Evolutionary conservation across 1,140 invertebrate genomes (phyloP), one percentile per base, ranked within the genome.

Genomic region (Danaus plexippus): DNA sequence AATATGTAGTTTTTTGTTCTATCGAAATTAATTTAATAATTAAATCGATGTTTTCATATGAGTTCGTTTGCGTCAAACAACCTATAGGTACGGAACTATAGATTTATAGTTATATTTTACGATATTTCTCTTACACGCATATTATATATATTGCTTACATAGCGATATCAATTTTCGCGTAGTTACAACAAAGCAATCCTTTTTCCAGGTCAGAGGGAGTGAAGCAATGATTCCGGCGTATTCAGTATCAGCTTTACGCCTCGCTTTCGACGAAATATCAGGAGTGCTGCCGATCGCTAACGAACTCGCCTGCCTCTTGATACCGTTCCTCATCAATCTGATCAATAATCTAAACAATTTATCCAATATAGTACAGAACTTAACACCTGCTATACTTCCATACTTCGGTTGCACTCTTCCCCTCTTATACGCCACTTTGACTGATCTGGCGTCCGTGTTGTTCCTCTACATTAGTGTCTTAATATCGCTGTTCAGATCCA

Each of bases 171-270:
- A 32, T 3, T 32, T 32, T 32, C 0, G 22, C 5, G 0, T 32
- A 32, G 22, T 8, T 32, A 32, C 7, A 32, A 32, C 22, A 0
- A 32, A 32, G 22, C 7, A 32, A 32, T 32, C 55, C 49, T 54
- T 63, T 63, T 66, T 66, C 8, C 72, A 83, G 80, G 62, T 80
- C n/a, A 59, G 69, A 13, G 69, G 56, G 58, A 64, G 67, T 15
- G 63, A 75, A 61, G 80, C 82, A 1, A 85, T 83, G 80, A 80
- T 85, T n/a, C 82, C 82, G 22, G 78, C 80, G 0, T 85, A 85
- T 50, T 80, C 79, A 1, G 73, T 85, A 1, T 75, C 77, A 8
- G 80, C 80, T 0, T 43, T 85, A 0, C 73, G 82, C 0, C 60
- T 82, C 0, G 78, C 82, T 0, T 85, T 85, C 54, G 82, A 85